Evolutionary conservation across 1,140 invertebrate genomes (phyloP).

Genomic region (Musca vetustissima): DNA sequence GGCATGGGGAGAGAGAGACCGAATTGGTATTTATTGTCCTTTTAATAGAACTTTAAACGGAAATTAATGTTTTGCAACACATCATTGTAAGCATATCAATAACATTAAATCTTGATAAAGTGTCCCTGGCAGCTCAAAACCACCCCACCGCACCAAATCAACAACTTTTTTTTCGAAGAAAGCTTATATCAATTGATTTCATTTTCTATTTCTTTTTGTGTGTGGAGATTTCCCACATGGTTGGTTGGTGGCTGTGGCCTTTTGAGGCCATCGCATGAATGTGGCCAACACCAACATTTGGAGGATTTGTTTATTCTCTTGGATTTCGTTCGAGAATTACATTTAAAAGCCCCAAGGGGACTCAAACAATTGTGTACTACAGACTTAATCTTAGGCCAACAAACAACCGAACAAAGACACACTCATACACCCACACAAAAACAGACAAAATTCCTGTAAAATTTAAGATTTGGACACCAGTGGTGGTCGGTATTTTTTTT

Average conservation of each 20-base stretch:
- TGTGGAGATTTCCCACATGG: too few species aligned
- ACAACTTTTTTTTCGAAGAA: not conserved
- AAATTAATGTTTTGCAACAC: slow-evolving; percentile 16
- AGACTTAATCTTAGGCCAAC: too few species aligned
- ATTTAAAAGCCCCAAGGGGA: slow-evolving; percentile 5
- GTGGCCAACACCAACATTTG: too few species aligned
- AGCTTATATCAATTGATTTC: not conserved
- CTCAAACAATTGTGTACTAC: slow-evolving; percentile 3
- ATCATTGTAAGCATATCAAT: slow-evolving; percentile 15
- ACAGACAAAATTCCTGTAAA: too few species aligned
- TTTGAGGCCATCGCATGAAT: not conserved
- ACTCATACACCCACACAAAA: too few species aligned
- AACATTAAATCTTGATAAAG: slow-evolving; percentile 1
- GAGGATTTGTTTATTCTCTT: not conserved
- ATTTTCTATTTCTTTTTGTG: not conserved
- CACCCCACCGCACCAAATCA: too few species aligned
- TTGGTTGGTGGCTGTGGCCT: too few species aligned
- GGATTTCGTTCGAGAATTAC: not conserved
- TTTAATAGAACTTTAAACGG: slow-evolving; percentile 13
- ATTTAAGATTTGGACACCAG: too few species aligned
- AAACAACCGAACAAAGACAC: too few species aligned
- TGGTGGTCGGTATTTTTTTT: too few species aligned
- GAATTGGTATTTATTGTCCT: too few species aligned
- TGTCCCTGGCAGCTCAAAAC: not conserved
- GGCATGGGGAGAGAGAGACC: too few species aligned